Evolutionary conservation across 2,888 invertebrate genomes (phyloP).

Genomic region (Erannis defoliaria): DNA sequence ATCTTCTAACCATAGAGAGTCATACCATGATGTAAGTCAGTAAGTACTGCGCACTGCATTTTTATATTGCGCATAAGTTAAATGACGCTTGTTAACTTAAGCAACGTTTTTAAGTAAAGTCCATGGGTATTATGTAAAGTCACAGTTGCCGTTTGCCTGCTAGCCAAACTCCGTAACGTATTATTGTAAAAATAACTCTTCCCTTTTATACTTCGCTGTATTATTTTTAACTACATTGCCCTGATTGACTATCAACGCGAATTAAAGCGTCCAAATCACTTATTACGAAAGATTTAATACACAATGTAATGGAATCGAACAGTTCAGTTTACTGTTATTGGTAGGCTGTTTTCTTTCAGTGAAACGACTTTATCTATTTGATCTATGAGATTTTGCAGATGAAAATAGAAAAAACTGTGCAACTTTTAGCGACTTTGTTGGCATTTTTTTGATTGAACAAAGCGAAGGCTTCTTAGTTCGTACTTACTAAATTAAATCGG

Average conservation of each 20-base stretch:
- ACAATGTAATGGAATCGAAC: conserved; percentile 53
- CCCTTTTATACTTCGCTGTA: conserved; percentile 42
- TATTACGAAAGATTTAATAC: conserved; percentile 58
- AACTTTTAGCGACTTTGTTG: background rate
- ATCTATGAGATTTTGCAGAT: conserved; percentile 3
- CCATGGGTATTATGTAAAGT: background rate
- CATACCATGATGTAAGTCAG: no score
- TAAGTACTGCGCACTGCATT: no score
- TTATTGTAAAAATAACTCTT: conserved; percentile 30
- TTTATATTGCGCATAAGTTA: no score
- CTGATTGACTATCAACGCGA: conserved; percentile 51
- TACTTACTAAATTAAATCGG: no score
- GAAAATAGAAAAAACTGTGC: background rate
- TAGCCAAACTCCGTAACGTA: conserved; percentile 2
- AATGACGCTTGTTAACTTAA: background rate
- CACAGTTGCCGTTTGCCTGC: no score
- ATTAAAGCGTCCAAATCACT: conserved; percentile 44
- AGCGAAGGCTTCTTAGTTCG: no score
- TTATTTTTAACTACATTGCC: conserved; percentile 39
- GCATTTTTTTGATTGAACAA: background rate
- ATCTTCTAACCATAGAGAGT: no score
- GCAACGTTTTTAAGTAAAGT: background rate
- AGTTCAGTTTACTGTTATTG: conserved; percentile 45
- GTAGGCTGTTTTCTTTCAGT: conserved; percentile 64
- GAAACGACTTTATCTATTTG: conserved; percentile 39